Base-by-base conservation (phyloP, 2,113 vertebrate genomes). In the Chionomys nivalis region DNA sequence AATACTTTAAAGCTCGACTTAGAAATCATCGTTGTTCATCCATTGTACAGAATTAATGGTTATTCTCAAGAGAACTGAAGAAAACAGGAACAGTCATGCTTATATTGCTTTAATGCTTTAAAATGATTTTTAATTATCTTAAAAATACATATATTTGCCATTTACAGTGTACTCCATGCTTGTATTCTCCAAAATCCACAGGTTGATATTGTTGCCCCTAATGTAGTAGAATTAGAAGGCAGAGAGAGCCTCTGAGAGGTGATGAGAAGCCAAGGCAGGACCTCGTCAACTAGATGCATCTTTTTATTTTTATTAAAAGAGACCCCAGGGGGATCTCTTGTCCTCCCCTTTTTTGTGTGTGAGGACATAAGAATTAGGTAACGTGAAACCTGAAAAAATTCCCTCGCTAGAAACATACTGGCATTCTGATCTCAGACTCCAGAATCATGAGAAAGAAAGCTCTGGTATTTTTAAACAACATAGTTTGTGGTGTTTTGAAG, bases 21-120 rank as follows among this genome's bases (percentile, higher is more conserved):
- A 63, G 91, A 94, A 77, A 49, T 79, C 17, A 63, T 58, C 77
- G 91, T 86, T 94, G 7, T 73, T 91, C 7, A 68, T 79, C 33
- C 0, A 36, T 49, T 78, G 91, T 42, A 76, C 12, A 81, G 78
- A 95, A 87, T 89, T 78, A 91, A 55, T 87, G 47, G 5, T 61
- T 85, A 33, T 87, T 36, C 47, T 85, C 82, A n/a, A 91, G 47
- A 70, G 55, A 49, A 3, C 31, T 44, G 58, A 82, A 44, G 42
- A 75, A 91, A 90, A 90, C 7, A 76, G 28, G 93, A 82, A 82
- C 36, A 70, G n/a, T 13, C 7, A 6, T 73, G 68, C 63, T 65
- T 14, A 23, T 91, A 26, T 93, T 55, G 58, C 1, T 2, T 55
- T 58, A 73, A 92, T 12, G 93, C 7, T 9, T 28, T 70, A 76